Percentiles rank a stretch among this genome's conserved stretches.
Evolutionary conservation across 1,140 invertebrate species (phyloP).

Genomic region (Nasonia longicornis): DNA sequence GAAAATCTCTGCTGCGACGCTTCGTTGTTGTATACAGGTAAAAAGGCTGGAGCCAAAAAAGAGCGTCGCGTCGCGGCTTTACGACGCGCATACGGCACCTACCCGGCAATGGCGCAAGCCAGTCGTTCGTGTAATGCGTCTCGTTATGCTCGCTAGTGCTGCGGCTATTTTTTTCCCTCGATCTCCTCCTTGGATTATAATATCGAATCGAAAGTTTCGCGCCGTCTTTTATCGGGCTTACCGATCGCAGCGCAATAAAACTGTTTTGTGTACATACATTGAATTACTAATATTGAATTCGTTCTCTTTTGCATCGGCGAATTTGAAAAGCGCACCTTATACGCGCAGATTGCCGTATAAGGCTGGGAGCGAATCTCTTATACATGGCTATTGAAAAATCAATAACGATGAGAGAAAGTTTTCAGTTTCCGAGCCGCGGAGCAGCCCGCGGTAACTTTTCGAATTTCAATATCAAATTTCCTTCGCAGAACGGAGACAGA

Average conservation of each 20-base stretch:
- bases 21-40: neutral
- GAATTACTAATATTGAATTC: neutral
- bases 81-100: neutral
- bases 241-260: neutral
- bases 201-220: neutral
- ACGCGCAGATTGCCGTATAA: neutral
- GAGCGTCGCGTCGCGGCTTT: neutral
- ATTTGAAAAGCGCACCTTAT: neutral
- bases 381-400: slow-evolving; percentile 18
- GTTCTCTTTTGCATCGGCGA: neutral
- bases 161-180: neutral
- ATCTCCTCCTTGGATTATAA: neutral
- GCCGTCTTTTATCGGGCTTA: neutral
- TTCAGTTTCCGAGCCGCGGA: neutral
- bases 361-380: neutral
- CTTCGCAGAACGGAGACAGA: too few relatives aligned
- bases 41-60: neutral
- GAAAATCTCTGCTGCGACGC: neutral
- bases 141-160: neutral
- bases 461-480: slow-evolving; percentile 25
- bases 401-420: slow-evolving; percentile 28
- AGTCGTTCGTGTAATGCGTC: slow-evolving; percentile 5
- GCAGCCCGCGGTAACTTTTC: neutral
- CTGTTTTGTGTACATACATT: neutral
- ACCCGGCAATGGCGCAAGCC: neutral